Base-by-base conservation (phyloP, 2,113 vertebrate species). In the Megalops atlanticus region DNA sequence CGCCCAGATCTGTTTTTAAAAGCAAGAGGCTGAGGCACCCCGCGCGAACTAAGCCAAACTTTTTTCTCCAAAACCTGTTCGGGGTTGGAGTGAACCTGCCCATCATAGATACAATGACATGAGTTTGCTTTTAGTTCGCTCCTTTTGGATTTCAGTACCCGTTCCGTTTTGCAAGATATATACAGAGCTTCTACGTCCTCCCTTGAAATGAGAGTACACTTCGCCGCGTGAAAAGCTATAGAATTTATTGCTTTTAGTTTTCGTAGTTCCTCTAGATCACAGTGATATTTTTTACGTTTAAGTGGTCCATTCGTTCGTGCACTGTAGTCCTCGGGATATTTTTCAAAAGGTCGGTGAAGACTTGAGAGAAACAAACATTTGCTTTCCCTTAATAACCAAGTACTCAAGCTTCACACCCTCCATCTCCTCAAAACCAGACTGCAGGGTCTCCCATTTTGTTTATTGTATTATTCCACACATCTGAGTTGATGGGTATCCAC, bases 311-410 rank as follows among this genome's bases (percentile, higher is more conserved):
- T 93, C 98, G 97, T 93, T 99, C 99, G 96, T 99, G 98, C 94
- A 99, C 98, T 79, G 98, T 99, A 88, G 98, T 99, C 92, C 98
- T 95, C 78, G 98, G 98, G 92, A 99, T 99, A 94, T 99, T 99
- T 95, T 99, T 97, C 90, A 99, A 96, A 89, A 99, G 96, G 94
- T 99, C 97, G 88, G 98, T 99, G 94, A 99, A 99, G 92, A 99
- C 98, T 95, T 99, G 98, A 90, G 98, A 99, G 90, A 99, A 96
- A 98, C 98, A 94, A 99, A 99, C 98, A 99, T 99, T 94, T 99
- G 98, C 93, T 98, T 98, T 89, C 98, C 98, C 93, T 96, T 96
- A 94, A 99, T 98, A 91, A 99, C 94, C 94, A 99, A 96, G 96
- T 99, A 99, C 90, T 98, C 98, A 91, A 99, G 93, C 91, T 95